These are phyloP conservation scores for Bubalus kerabau DNA, from an alignment of 2,113 vertebrate genomes.

Conservation along the genomic window DNA sequence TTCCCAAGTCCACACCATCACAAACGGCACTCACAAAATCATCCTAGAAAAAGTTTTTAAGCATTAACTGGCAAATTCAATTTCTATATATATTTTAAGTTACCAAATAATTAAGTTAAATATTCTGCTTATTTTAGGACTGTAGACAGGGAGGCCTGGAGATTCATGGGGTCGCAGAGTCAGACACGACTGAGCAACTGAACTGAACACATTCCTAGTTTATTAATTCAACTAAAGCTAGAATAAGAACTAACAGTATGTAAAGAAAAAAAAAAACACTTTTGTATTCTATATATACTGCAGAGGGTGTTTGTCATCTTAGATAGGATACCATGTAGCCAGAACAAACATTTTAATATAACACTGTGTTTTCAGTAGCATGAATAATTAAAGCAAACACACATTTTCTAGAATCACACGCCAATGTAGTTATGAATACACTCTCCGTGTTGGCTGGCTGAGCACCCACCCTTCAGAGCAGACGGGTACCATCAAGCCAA, in stretches of 20 bases:
- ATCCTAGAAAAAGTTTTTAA: constrained; percentile 69
- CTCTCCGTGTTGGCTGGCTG: background rate
- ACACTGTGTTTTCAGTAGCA: background rate
- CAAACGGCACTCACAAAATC: constrained; percentile 74
- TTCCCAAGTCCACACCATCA: constrained; percentile 82
- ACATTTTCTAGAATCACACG: background rate
- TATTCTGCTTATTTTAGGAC: background rate
- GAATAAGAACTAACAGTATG: background rate
- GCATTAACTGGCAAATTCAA: background rate
- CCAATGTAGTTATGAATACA: background rate
- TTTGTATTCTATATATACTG: background rate
- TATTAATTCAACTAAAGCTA: background rate
- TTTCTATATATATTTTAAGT: background rate
- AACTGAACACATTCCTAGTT: background rate
- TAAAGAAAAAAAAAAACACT: background rate
- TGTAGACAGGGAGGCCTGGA: background rate
- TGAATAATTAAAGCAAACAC: background rate
- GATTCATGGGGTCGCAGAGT: too few species aligned
- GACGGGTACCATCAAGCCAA: background rate
- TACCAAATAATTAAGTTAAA: background rate
- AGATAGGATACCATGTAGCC: background rate
- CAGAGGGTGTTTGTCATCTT: background rate
- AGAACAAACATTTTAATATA: background rate
- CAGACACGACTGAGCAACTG: too few species aligned
- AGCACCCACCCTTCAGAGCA: background rate